A percentile compares a stretch with the other conserved stretches of the same genome.
phyloP scores from a whole-genome alignment of 2,797 vertebrate genomes.

The Poeciliopsis infans region DNA sequence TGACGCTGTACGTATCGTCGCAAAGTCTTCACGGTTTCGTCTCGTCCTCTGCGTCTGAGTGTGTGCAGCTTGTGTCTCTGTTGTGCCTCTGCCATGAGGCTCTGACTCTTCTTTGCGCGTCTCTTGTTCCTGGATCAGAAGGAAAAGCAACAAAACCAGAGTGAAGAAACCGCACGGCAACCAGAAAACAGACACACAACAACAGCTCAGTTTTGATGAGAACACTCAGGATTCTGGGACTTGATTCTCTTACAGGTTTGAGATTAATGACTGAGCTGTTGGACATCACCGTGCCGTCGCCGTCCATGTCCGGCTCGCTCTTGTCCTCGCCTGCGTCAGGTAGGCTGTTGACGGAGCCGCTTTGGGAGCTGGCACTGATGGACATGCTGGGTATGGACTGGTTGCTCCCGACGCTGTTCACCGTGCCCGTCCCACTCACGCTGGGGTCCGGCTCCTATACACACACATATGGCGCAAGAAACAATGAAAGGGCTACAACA shows the following conservation, averaged over 20 bases:
- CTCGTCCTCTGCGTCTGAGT: slow-evolving; percentile 90
- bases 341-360: slow-evolving; percentile 99
- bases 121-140: slow-evolving; percentile 87
- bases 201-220: neutral
- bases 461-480: slow-evolving; percentile 5
- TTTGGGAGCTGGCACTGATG: slow-evolving; percentile 99
- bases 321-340: slow-evolving; percentile 96
- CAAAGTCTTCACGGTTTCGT: slow-evolving; percentile 98
- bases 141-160: neutral
- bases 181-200: neutral
- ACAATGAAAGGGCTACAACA: slow-evolving; percentile 24
- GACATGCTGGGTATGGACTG: slow-evolving; percentile 99
- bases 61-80: slow-evolving; percentile 90
- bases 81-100: slow-evolving; percentile 79
- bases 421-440: slow-evolving; percentile 92
- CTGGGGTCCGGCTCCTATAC: slow-evolving; percentile 91
- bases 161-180: neutral
- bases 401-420: slow-evolving; percentile 98
- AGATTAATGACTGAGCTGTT: slow-evolving; percentile 97
- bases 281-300: slow-evolving; percentile 98
- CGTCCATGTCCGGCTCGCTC: slow-evolving; percentile 94
- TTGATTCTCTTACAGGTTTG: slow-evolving; percentile 85
- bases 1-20: slow-evolving; percentile 97
- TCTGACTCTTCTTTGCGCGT: slow-evolving; percentile 88
- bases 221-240: neutral